Percentiles rank a stretch among this genome's conserved stretches.
phyloP scores from a whole-genome alignment of 2,797 vertebrate genomes.

The Hirundo rustica region DNA sequence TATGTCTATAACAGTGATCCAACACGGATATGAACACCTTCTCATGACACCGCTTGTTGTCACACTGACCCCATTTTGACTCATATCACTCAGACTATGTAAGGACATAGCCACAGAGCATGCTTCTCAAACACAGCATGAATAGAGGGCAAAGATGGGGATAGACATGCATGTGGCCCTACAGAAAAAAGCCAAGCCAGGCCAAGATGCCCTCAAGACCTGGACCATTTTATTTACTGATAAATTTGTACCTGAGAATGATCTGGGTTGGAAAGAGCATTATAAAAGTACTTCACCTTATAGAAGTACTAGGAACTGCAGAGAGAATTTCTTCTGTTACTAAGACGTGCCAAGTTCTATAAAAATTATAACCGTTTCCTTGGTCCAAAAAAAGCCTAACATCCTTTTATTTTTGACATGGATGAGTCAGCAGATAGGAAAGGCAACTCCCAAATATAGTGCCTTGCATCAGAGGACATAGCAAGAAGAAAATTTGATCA shows the following conservation, averaged over 20 bases:
- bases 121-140: not conserved
- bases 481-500: not conserved
- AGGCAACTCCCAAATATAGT: constrained; percentile 40
- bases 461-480: not conserved
- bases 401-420: constrained; percentile 23
- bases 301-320: not conserved
- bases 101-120: not conserved
- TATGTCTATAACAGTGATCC: not conserved
- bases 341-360: not conserved
- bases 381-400: constrained; percentile 13
- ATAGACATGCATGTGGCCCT: accelerated
- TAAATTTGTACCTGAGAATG: not conserved
- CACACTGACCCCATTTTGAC: accelerated
- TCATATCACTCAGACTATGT: not conserved
- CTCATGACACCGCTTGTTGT: accelerated
- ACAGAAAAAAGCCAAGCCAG: not conserved
- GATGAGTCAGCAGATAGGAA: constrained; percentile 63
- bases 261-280: not conserved
- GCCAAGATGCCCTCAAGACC: not conserved
- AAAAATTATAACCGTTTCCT: not conserved
- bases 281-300: not conserved
- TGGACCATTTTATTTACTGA: not conserved
- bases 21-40: not conserved
- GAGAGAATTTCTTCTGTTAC: not conserved
- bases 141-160: not conserved